Base-by-base conservation (phyloP, 2,888 invertebrate genomes). In the Lutraria lutraria region DNA sequence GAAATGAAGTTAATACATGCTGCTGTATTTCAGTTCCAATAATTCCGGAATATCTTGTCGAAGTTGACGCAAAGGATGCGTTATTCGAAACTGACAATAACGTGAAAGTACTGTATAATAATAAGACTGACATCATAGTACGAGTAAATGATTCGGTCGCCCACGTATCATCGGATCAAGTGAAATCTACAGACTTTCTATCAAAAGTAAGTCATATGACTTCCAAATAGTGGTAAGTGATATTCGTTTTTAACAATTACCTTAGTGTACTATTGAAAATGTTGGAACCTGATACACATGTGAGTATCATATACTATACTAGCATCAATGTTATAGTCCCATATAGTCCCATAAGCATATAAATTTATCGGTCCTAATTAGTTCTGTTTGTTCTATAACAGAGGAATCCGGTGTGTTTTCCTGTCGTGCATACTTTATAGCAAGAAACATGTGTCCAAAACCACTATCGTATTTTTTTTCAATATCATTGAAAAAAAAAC, bases 21-120 rank as follows among this genome's bases (percentile, higher is more conserved):
- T 10, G 43, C 3, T 80, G 21, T 54, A n/a, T 60, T 82, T 82
- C 83, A 98, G 98, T 98, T 92, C 98, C 98, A 72, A 98, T 98
- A 93, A 97, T 98, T 93, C 98, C 98, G 19, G 98, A 98, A 96
- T 98, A 97, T 96, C 97, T 98, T 91, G 97, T 98, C 94, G 97
- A 94, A 80, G 93, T 94, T 63, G 96, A 96, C 93, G 94, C 93
- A 53, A 89, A 91, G 79, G 89, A 91, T 15, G 83, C 88, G 16
- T 68, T 91, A 43, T 82, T 86, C 8, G 29, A n/a, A 31, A 16
- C 52, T 13, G 72, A 34, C 15, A 2, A 56, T 13, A 87, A 90
- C 19, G 43, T 52, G 8, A 86, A 68, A 15, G 72, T 76, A 0
- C 0, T 88, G 10, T 60, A 83, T 1, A 54, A 86, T 13, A 72